A percentile compares a stretch with the other conserved stretches of the same genome.
Conservation (phyloP, 2,113 vertebrate genomes). For the Naja naja region DNA sequence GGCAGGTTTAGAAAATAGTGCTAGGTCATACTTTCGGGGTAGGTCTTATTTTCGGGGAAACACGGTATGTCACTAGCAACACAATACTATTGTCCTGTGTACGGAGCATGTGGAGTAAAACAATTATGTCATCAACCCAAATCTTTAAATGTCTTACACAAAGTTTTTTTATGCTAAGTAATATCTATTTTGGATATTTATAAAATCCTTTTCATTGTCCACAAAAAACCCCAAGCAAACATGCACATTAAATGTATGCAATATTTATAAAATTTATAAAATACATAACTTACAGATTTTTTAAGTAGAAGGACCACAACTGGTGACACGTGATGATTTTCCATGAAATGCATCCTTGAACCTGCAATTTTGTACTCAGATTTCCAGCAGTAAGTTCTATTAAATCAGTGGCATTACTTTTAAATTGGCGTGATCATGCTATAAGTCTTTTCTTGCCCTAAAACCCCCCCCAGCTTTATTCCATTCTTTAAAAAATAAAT, state of each 20-base stretch:
- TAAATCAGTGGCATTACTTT: not conserved
- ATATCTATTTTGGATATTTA: not conserved
- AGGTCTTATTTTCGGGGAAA: no score
- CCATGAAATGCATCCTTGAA: not conserved
- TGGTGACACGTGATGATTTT: not conserved
- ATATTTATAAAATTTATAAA: not conserved
- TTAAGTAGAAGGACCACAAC: not conserved
- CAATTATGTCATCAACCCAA: not conserved
- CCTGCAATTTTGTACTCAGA: not conserved
- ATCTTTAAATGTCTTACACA: not conserved
- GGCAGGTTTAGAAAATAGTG: no score
- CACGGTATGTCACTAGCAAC: not conserved
- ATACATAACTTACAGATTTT: not conserved
- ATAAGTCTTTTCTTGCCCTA: not conserved
- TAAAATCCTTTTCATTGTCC: not conserved
- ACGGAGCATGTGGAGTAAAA: not conserved
- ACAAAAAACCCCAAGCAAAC: not conserved
- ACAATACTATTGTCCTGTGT: not conserved
- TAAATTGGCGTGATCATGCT: not conserved
- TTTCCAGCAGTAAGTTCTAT: not conserved
- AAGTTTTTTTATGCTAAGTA: not conserved
- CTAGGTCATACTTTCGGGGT: no score
- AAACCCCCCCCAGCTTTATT: not conserved
- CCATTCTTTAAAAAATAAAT: not conserved
- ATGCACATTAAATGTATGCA: not conserved